Base-by-base conservation (phyloP, 1,140 invertebrate genomes). In the Pseudomyrmex flavicornis region DNA sequence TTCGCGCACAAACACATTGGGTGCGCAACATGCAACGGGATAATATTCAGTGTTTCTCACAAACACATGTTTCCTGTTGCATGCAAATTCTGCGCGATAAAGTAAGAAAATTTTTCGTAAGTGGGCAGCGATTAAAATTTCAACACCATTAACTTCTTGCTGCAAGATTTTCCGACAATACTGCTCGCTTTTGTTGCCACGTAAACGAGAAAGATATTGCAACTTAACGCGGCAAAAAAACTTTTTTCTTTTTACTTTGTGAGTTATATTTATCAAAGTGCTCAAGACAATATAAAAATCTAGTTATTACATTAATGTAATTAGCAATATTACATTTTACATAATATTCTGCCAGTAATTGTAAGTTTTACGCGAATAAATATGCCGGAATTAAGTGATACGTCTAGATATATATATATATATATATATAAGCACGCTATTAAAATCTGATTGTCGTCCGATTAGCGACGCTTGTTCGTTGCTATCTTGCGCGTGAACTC, bases 101-200 rank as follows among this genome's bases (percentile, higher is more conserved):
- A 68, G 48, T 12, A 26, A 56, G 65, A 44, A 66, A 68, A 68
- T 68, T 56, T 26, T n/a, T 3, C 8, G 26, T 35, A 68, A 5
- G 7, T 20, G 61, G 17, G 17, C 56, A 68, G 12, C n/a, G 12
- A 77, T 77, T 44, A 44, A 68, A 76, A 66, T 77, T 68, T 68
- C 54, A 54, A 54, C 12, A 7, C 22, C 15, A 54, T 65, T 52
- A 66, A 76, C 10, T 66, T 48, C n/a, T 2, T 26, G 26, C 44
- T 46, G 35, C 35, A 35, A 54, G 2, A 54, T 7, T 52, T 20
- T 8, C 7, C 50, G 12, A 13, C 1, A 66, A 56, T 15, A 2
- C 0, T 66, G 20, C 15, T 8, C 22, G 3, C 1, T 77, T 17
- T 48, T 61, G 2, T 22, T 17, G 8, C 26, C 13, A 68, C 7